These are phyloP conservation scores for Thomomys bottae DNA, from an alignment of 2,113 vertebrate genomes.

Conservation along the genomic window DNA sequence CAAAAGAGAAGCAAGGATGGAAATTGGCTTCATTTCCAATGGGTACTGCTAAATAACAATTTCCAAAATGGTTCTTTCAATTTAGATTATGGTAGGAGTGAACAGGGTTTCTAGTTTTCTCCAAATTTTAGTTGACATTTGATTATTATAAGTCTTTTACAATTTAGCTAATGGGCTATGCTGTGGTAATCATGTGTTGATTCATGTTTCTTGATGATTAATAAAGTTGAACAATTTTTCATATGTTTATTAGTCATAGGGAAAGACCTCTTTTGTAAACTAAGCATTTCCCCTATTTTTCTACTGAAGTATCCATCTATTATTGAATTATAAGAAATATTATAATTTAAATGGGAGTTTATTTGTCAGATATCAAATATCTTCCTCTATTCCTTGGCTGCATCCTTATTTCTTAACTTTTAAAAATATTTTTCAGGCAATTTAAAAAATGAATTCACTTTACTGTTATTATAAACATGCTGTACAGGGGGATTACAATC, in stretches of 20 bases:
- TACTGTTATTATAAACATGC: no score
- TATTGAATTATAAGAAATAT: not conserved
- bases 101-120: not conserved
- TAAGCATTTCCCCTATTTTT: not conserved
- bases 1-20: no score
- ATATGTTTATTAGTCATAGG: not conserved
- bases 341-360: not conserved
- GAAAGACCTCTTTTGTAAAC: not conserved
- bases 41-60: not conserved
- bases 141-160: not conserved
- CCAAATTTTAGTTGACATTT: not conserved
- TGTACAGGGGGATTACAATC: no score
- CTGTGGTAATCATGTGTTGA: not conserved
- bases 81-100: not conserved
- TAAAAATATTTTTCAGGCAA: no score
- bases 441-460: no score
- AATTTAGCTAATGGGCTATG: not conserved
- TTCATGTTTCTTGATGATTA: constrained; percentile 26
- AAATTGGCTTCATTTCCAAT: not conserved
- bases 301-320: not conserved
- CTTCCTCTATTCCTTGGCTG: not conserved
- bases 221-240: not conserved
- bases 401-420: rapidly evolving
- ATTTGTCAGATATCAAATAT: not conserved
- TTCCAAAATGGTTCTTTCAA: not conserved